Percentiles rank a stretch among this genome's conserved stretches.
Conservation (phyloP, 2,797 vertebrate genomes). For the Taenioides sp. region DNA sequence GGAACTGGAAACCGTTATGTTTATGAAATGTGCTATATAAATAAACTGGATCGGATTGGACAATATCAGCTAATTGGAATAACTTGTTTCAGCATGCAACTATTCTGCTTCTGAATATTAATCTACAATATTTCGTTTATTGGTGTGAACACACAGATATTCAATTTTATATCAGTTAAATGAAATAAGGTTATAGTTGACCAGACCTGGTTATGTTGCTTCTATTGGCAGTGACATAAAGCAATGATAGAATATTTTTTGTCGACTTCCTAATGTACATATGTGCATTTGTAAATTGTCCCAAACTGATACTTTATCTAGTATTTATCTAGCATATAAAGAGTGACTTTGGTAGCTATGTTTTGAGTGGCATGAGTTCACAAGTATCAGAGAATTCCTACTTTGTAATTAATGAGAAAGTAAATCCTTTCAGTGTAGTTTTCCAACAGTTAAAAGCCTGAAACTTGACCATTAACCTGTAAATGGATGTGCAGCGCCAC, state of each 20-base stretch:
- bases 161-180: neutral
- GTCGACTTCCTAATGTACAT: neutral
- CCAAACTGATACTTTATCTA: conserved; percentile 7
- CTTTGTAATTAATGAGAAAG: conserved; percentile 80
- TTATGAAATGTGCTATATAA: no score
- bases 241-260: no score
- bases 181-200: neutral
- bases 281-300: neutral
- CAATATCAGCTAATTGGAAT: neutral
- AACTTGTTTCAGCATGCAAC: neutral
- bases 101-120: neutral
- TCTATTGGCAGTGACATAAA: neutral
- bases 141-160: neutral
- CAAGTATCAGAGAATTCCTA: conserved; percentile 55
- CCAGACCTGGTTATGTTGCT: neutral
- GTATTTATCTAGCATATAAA: conserved; percentile 55
- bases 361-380: conserved; percentile 66
- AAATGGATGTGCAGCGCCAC: conserved; percentile 79
- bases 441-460: conserved; percentile 79
- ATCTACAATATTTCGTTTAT: neutral
- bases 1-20: no score
- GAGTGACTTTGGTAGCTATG: conserved; percentile 40
- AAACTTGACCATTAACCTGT: conserved; percentile 86
- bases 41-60: no score
- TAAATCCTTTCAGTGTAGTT: conserved; percentile 80